phyloP scores from a whole-genome alignment of 2,797 vertebrate species.

The Ispidina picta region DNA sequence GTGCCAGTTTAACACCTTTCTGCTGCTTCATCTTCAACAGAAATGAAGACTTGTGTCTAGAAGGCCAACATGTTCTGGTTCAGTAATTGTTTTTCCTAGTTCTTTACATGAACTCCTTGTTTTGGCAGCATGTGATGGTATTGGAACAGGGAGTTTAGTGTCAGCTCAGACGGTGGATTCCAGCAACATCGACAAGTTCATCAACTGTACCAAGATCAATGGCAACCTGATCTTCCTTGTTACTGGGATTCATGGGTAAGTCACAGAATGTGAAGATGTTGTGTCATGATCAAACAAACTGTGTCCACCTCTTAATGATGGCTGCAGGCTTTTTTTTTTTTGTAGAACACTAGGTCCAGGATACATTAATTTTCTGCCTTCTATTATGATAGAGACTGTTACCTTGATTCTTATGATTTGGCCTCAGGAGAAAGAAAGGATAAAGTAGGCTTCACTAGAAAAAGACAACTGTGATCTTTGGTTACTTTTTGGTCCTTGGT shows the following conservation, averaged over 20 bases:
- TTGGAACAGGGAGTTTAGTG: conserved; percentile 91
- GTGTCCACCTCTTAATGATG: neutral
- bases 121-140: conserved; percentile 93
- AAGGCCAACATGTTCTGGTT: neutral
- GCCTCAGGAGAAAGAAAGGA: neutral
- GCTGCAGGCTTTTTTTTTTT: neutral
- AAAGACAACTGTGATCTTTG: neutral
- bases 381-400: neutral
- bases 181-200: conserved; percentile 95
- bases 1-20: neutral
- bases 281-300: neutral
- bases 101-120: conserved; percentile 26
- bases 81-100: neutral
- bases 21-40: neutral
- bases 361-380: neutral
- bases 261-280: neutral
- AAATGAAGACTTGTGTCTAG: neutral
- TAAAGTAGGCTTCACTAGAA: neutral
- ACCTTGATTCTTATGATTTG: neutral
- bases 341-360: neutral
- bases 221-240: conserved; percentile 98
- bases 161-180: conserved; percentile 94
- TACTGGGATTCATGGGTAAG: conserved; percentile 96
- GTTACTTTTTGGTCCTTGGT: neutral
- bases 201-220: conserved; percentile 99